Evolutionary conservation across 1,140 invertebrate genomes (phyloP).

Genomic region (Wasmannia auropunctata): DNA sequence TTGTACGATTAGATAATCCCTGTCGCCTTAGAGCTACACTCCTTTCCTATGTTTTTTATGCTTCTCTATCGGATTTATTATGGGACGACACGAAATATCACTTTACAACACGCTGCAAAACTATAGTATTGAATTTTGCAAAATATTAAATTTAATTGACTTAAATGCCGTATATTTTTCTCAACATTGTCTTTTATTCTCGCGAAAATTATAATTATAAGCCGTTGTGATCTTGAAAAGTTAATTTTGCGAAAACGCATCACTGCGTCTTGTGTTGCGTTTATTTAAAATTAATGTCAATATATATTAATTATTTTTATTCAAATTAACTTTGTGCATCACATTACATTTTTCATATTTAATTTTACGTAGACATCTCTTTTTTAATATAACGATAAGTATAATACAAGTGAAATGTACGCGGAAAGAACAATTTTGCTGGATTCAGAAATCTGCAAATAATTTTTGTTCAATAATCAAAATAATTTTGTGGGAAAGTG

Average conservation of each 20-base stretch:
- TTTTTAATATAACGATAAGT: no score
- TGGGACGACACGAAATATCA: neutral
- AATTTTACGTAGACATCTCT: neutral
- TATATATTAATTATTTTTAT: neutral
- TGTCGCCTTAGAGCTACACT: neutral
- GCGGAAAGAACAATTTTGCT: no score
- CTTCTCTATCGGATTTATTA: neutral
- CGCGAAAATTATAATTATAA: no score
- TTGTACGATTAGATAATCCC: slow-evolving; percentile 65
- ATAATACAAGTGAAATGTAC: no score
- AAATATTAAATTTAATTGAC: neutral
- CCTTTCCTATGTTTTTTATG: neutral
- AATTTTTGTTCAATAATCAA: no score
- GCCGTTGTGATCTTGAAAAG: no score
- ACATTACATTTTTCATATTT: neutral
- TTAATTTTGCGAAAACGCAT: no score
- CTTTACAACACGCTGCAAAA: neutral
- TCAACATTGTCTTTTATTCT: neutral
- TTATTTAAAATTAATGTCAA: no score
- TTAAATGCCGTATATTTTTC: neutral
- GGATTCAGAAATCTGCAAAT: no score
- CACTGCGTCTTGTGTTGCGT: no score
- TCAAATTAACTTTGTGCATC: neutral
- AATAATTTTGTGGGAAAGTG: no score
- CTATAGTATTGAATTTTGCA: neutral